Conservation (phyloP, 2,888 invertebrate species). For the Blera fallax region DNA sequence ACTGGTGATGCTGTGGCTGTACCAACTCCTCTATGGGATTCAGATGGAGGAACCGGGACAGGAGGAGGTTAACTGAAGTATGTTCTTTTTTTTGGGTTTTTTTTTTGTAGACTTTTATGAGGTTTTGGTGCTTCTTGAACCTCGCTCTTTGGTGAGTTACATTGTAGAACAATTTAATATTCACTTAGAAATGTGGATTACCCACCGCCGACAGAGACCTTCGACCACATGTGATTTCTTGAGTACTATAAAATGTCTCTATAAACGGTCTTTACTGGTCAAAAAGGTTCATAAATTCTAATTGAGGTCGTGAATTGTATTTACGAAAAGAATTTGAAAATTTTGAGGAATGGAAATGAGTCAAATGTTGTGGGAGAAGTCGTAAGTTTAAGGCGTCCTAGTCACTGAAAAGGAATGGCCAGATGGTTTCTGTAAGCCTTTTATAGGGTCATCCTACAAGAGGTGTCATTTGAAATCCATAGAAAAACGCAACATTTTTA, state of each 20-base stretch:
- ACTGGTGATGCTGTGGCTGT: constrained; percentile 39
- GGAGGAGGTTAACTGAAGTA: not conserved
- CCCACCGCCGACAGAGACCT: constrained; percentile 11
- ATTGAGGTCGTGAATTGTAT: constrained; percentile 34
- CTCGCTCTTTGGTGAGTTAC: not conserved
- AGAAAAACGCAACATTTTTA: too few species aligned
- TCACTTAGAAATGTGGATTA: constrained; percentile 20
- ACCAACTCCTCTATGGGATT: constrained; percentile 18
- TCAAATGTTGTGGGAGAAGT: too few species aligned
- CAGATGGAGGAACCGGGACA: not conserved
- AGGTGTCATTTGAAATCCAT: too few species aligned
- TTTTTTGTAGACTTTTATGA: constrained; percentile 8
- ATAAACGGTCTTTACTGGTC: constrained; percentile 31
- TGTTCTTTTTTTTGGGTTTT: not conserved
- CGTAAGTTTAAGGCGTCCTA: too few species aligned
- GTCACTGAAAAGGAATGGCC: too few species aligned
- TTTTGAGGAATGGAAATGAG: too few species aligned
- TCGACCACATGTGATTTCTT: constrained; percentile 44
- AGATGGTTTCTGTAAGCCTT: too few species aligned
- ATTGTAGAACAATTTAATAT: constrained; percentile 34
- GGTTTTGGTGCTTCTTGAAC: constrained; percentile 33
- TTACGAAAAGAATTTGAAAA: not conserved
- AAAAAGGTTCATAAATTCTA: constrained; percentile 10
- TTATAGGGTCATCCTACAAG: too few species aligned
- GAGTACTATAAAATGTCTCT: constrained; percentile 52